Evolutionary conservation across 1,140 invertebrate species (phyloP), one percentile per base, ranked within the genome.

Genomic region (Tetramorium alpestre): DNA sequence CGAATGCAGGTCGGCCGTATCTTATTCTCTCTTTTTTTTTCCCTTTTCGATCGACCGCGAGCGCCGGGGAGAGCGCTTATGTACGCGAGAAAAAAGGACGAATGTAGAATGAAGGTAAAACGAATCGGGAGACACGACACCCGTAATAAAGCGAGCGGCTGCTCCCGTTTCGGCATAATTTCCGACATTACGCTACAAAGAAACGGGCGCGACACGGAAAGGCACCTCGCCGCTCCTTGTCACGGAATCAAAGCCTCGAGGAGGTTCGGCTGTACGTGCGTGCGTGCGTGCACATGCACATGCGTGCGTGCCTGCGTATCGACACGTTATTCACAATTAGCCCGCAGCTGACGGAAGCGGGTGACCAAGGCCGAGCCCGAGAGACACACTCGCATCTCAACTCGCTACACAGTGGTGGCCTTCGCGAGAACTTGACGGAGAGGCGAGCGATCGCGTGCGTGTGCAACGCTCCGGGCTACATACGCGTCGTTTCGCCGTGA

Each of bases 341-440:
- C 87, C 91, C 91, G 89, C 90, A 93, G 92, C 91, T 92, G 92
- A 93, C 90, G 92, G 92, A 93, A 92, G 90, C 86, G 88, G 90
- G 87, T 82, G 90, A 89, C 89, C 92, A 92, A 93, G 92, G 92
- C 92, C 92, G 92, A 87, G 78, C 56, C 78, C 70, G 76, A 81
- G 90, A 92, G 89, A 87, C 86, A 87, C 87, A 86, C 91, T 89
- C 89, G 91, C 92, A 93, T 93, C 92, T 93, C 85, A 88, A 90
- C 87, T 85, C 89, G 87, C 33, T 70, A 41, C 73, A 90, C 87
- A 41, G 33, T 75, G 86, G 84, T 90, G 92, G 92, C 91, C 92
- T 92, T 91, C 91, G 88, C 89, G 77, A 69, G 65, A 58, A 90
- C 80, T 84, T 84, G 80, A 73, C 80, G 80, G 78, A 81, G 76